Base-by-base conservation (phyloP, 92 coral and sea anemone species). In the Porites evermanni region DNA sequence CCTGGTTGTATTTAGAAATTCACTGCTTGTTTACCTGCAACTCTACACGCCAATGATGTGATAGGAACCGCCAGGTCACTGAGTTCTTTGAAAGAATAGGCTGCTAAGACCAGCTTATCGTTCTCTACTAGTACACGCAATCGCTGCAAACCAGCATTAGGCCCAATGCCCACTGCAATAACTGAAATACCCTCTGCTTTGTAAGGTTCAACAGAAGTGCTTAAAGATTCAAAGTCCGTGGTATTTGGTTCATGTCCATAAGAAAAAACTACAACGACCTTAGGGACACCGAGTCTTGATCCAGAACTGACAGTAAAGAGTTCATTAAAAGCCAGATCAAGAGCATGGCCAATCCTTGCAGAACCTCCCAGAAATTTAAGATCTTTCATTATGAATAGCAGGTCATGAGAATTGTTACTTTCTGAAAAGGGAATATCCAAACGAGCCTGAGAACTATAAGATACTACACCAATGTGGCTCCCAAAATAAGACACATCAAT, bases 231-330 rank as follows among this genome's bases (percentile, higher is more conserved):
- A 63, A 78, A 86, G 21, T 86, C 88, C 53, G 81, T 68, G 8
- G 21, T 24, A 12, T 90, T 84, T 8, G 88, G 78, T 52, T 61
- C 84, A 18, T 81, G 21, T 58, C 87, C 92, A 75, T 86, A 87
- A 7, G 94, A 91, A 13, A 93, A 75, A 18, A 93, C 60, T 10
- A 93, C 87, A 23, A 81, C 84, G 18, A 91, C 91, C 21, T 86
- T 91, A 12, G 91, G 80, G 24, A 90, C 88, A 2, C 94, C 96
- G 8, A 83, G 85, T 54, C 96, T 82, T 0, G 64, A 71, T 71
- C 78, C 69, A 10, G 56, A 32, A 16, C 77, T 58, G 3, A 75
- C 26, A 9, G 80, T 86, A 18, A 91, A 93, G 61, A 93, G 58
- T 21, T 72, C 82, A 52, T 58, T 63, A 65, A 89, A 83, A 7